Conservation (phyloP, 2,888 invertebrate genomes). For the Catocala sponsa region DNA sequence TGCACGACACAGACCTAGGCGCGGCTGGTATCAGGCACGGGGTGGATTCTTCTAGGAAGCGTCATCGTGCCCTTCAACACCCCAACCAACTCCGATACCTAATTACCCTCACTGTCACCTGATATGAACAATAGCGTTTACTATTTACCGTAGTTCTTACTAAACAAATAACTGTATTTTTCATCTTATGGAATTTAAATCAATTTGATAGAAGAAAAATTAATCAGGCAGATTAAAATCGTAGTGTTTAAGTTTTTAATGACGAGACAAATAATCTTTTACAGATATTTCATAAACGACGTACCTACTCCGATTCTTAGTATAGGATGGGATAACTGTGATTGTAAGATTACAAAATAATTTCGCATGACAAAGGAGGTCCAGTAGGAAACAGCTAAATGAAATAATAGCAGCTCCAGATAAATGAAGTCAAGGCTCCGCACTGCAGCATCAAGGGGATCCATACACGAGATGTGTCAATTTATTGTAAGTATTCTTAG, state of each 20-base stretch:
- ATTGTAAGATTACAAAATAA: too few relatives aligned
- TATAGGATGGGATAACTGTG: too few relatives aligned
- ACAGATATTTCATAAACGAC: too few relatives aligned
- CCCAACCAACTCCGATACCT: constrained; percentile 30
- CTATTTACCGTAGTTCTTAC: background rate
- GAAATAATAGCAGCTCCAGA: constrained; percentile 50
- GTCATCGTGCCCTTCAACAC: constrained; percentile 51
- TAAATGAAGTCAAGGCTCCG: constrained; percentile 53
- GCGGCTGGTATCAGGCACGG: constrained; percentile 75
- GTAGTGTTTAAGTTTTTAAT: too few relatives aligned
- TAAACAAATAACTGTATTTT: too few relatives aligned
- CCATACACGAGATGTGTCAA: constrained; percentile 47
- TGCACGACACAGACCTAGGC: constrained; percentile 61
- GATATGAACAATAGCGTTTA: constrained; percentile 23
- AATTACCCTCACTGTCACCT: constrained; percentile 39
- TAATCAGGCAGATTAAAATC: too few relatives aligned
- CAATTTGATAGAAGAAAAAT: too few relatives aligned
- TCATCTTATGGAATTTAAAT: too few relatives aligned
- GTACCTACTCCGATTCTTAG: too few relatives aligned
- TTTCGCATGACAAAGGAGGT: constrained; percentile 13
- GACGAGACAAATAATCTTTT: too few relatives aligned
- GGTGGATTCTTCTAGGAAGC: constrained; percentile 61
- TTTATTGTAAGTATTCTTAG: constrained; percentile 75
- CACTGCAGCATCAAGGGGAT: constrained; percentile 47
- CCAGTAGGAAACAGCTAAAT: constrained; percentile 45